Conservation (phyloP, 2,888 invertebrate species). For the Nephrotoma flavescens region DNA sequence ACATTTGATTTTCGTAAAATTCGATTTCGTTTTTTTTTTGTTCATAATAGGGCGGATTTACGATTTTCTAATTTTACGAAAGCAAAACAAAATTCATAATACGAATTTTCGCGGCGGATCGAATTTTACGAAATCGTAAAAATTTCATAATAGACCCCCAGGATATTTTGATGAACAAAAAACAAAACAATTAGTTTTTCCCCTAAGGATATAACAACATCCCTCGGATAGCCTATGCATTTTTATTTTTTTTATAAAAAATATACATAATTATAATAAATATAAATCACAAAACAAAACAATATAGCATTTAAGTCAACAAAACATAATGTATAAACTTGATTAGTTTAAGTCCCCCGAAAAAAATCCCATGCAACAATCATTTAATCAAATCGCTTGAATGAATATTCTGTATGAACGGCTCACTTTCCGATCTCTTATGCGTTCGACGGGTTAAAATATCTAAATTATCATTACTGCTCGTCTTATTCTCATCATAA, state of each 20-base stretch:
- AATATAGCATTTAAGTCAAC: not conserved
- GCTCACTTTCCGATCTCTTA: conserved; percentile 32
- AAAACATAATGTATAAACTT: not conserved
- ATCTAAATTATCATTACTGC: not conserved
- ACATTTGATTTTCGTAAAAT: too few relatives aligned
- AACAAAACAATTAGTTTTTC: not conserved
- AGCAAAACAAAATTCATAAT: too few relatives aligned
- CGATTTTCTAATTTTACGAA: too few relatives aligned
- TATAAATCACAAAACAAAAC: not conserved
- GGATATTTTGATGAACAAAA: not conserved
- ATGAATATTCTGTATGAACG: conserved; percentile 24
- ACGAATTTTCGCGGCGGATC: too few relatives aligned
- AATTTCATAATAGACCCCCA: too few relatives aligned
- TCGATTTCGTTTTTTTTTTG: too few relatives aligned
- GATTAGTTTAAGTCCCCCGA: not conserved
- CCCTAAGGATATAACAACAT: not conserved
- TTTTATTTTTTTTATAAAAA: not conserved
- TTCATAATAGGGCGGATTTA: too few relatives aligned
- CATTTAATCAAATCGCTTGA: not conserved
- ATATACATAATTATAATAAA: not conserved
- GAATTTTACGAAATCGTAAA: too few relatives aligned
- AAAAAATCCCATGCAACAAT: not conserved
- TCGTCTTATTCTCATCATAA: not conserved
- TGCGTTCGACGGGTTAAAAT: conserved; percentile 20
- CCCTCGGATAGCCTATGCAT: not conserved